These are phyloP conservation scores for Mustelus asterias DNA, from an alignment of 2,113 vertebrate species.

Conservation along the genomic window DNA sequence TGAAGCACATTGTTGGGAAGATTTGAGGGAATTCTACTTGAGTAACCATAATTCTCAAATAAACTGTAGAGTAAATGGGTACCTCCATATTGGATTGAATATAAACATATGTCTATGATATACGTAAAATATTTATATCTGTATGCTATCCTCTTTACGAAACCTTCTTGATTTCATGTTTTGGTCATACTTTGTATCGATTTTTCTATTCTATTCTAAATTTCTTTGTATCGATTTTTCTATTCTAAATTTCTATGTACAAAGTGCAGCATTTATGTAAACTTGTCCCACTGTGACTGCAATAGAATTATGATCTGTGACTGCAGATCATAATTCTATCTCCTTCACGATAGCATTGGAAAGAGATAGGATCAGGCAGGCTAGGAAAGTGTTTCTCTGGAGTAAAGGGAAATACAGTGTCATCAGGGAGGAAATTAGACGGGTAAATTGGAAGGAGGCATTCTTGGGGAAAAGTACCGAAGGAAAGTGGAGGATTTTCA, in stretches of 20 bases:
- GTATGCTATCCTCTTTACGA: neutral
- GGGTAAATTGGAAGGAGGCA: too few relatives aligned
- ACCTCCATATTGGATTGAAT: neutral
- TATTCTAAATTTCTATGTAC: neutral
- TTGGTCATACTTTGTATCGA: neutral
- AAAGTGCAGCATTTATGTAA: neutral
- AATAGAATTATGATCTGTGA: too few relatives aligned
- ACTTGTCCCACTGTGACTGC: neutral
- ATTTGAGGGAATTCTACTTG: neutral
- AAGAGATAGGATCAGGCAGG: too few relatives aligned
- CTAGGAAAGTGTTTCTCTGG: too few relatives aligned
- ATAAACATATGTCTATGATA: neutral
- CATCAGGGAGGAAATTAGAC: too few relatives aligned
- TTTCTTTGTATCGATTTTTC: neutral
- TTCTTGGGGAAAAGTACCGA: too few relatives aligned
- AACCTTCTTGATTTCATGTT: neutral
- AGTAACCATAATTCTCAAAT: neutral
- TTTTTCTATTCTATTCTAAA: neutral
- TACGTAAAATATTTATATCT: neutral
- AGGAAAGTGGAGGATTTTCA: too few relatives aligned
- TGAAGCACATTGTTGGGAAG: neutral
- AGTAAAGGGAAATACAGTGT: too few relatives aligned
- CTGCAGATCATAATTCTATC: too few relatives aligned
- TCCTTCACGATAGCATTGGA: too few relatives aligned
- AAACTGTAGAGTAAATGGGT: neutral